Evolutionary conservation across 2,797 vertebrate species (phyloP), one percentile per base, ranked within the genome.

Genomic region (Phaenicophaeus curvirostris): DNA sequence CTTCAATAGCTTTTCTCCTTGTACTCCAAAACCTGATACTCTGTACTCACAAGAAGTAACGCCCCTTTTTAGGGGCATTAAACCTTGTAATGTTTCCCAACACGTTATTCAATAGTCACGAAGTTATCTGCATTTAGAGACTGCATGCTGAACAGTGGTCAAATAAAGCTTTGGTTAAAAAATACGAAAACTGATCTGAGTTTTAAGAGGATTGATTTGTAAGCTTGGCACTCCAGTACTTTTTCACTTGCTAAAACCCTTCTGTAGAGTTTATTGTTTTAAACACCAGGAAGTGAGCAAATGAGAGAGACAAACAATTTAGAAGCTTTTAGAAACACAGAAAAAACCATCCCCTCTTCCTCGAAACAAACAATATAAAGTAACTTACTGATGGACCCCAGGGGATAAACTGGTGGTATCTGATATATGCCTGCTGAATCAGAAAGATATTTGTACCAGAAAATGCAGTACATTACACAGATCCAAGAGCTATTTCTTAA

Each of bases 141-240:
- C 4, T 24, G 24, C 27, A 58, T 24, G 57, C 66, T 79, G 41
- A 85, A 51, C 71, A 89, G 50, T 20, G 44, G 18, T 25, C 77
- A 85, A 94, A 78, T 31, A 77, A 59, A 73, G 20, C 42, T 50
- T 54, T 82, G 42, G 42, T 79, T 71, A 67, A 65, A 92, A 85
- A 69, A 62, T 53, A 44, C 14, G 65, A 86, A 85, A 80, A 79
- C 50, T 27, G 16, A 59, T 77, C 41, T 30, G 33, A 82, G 79
- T 23, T 87, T 80, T 79, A 89, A 76, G 42, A 85, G 62, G 71
- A 87, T 39, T 66, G 63, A 87, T 82, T 86, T 79, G 78, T 77
- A 68, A 74, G 21, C 46, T 1, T 59, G 58, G 62, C 65, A 81
- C 18, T 68, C 53, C 39, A 14, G 41, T 71, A 55, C 28, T 42